Base-by-base conservation (phyloP, 2,113 vertebrate genomes). In the Montifringilla adamsi region DNA sequence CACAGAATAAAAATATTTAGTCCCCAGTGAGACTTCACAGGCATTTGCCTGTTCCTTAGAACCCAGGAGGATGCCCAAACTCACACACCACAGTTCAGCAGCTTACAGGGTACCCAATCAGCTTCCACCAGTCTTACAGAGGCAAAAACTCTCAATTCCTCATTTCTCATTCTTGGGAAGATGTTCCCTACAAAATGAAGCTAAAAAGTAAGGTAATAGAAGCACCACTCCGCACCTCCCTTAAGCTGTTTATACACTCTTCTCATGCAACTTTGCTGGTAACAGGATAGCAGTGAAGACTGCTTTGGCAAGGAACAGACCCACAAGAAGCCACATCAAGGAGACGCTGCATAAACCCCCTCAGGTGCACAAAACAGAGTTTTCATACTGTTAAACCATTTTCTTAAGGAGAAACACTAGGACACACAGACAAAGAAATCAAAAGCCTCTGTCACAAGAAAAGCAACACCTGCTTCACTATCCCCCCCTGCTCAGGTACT, bases 391-490 rank as follows among this genome's bases (percentile, higher is more conserved):
- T 37, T 66, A 37, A 62, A 68, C 22, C 37, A 26, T 50, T 63
- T 59, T 43, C 33, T 69, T 74, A 22, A 66, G 19, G 35, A 73
- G 26, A 68, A 53, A 53, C 1, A 2, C 63, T 63, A 6, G 9
- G 62, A 17, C 11, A 81, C 43, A 50, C 33, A 41, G 8, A 63
- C 8, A 49, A 88, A n/a, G 31, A 49, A 39, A 41, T 52, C 44
- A 41, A 75, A 91, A 76, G 77, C 19, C 27, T 56, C 28, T 76
- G 33, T 6, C 39, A 18, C n/a, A 41, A 52, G 49, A 68, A 84
- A 44, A 58, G 27, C 37, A 73, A 30, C 0, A 2, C 20, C 16
- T 30, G 6, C 63, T 69, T 53, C 43, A 7, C 14, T 13, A 0
- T 41, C 10, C 33, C 22, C 24, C 43, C 31, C 2, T 5, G 15